Evolutionary conservation across 2,797 vertebrate species (phyloP).

Genomic region (Apogon hyalosoma): DNA sequence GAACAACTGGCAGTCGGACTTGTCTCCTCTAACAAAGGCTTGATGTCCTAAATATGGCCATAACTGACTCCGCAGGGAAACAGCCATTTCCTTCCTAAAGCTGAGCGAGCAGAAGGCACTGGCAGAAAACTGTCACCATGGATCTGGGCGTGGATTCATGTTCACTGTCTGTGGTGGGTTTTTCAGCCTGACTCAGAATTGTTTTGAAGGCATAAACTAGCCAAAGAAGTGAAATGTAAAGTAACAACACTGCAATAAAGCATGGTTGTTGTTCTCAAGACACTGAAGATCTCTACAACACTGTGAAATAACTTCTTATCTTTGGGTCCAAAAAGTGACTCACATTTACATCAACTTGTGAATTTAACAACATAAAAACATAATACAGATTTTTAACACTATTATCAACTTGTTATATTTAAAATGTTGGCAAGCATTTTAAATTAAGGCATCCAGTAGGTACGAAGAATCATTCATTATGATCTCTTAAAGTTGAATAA

Average conservation of each 20-base stretch:
- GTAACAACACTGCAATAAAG: conserved; percentile 3
- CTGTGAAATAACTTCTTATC: not conserved
- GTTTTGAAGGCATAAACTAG: conserved; percentile 23
- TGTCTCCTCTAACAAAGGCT: conserved; percentile 92
- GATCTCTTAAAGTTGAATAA: no score
- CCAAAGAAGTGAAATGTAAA: conserved; percentile 22
- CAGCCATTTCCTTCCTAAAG: conserved; percentile 93
- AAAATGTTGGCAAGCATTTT: no score
- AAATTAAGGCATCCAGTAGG: no score
- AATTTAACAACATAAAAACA: not conserved
- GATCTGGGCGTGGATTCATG: conserved; percentile 56
- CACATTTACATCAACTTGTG: not conserved
- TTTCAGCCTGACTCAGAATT: conserved; percentile 21
- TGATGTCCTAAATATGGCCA: conserved; percentile 89
- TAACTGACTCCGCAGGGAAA: conserved; percentile 86
- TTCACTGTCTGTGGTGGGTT: conserved; percentile 34
- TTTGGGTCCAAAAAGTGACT: not conserved
- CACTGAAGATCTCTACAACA: not conserved
- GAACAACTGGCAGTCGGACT: conserved; percentile 86
- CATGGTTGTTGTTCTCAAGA: conserved; percentile 4
- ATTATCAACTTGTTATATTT: no score
- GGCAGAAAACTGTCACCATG: conserved; percentile 67
- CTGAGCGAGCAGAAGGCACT: conserved; percentile 87
- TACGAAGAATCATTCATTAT: no score
- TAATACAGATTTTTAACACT: no score